Base-by-base conservation (phyloP, 2,113 vertebrate species). In the Aspidoscelis tigris region DNA sequence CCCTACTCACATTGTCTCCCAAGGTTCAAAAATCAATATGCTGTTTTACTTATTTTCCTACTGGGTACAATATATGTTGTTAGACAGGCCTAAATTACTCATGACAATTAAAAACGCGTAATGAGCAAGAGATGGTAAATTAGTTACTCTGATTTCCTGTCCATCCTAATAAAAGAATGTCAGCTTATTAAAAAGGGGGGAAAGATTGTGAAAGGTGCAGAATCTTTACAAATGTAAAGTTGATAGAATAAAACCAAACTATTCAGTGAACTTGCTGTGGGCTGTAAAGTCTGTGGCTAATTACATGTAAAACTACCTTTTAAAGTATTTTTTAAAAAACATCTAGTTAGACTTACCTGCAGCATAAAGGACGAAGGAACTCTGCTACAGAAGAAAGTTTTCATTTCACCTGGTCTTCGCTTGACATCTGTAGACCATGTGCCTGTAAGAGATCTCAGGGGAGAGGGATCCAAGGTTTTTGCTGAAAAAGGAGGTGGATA, bases 41-140 rank as follows among this genome's bases (percentile, higher is more conserved):
- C 89, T 79, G 83, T 88, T 78, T 89, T 87, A 74, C 84, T 89
- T 88, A 86, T 87, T 88, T 91, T 91, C 85, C 89, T 85, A 89
- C n/a, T 86, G 88, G 88, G 83, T 89, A 85, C 79, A 88, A 81
- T 66, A 87, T 88, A 74, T 81, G 8, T 68, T 76, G 43, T 81
- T 85, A 82, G 73, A 80, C 85, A 87, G 78, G 65, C 61, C 77
- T 85, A 80, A 58, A 53, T 41, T 11, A 24, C 21, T 74, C 61
- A 66, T 73, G 68, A 43, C 24, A 75, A 81, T 85, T 87, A 87
- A 93, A 92, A 88, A 7, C 77, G 86, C 89, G 88, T 90, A 91
- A 88, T 93, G 82, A 91, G 83, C 1, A 0, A 89, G 44, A 73
- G 68, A 92, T 86, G 24, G 74, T 88, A 90, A 89, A 88, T 86